phyloP scores from a whole-genome alignment of 2,888 invertebrate genomes.

The Cosmia pyralina region DNA sequence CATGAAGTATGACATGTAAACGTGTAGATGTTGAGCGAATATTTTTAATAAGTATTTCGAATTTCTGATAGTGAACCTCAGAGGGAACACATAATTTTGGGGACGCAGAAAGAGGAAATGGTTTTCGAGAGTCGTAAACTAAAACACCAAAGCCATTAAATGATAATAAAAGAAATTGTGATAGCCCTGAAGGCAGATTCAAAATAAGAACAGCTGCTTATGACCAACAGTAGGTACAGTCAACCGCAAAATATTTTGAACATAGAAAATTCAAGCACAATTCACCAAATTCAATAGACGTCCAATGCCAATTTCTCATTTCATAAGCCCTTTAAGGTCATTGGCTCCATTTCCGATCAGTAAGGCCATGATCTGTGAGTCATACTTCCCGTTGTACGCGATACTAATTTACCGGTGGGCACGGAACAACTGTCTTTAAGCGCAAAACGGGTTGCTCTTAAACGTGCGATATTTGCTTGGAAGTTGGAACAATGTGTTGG shows the following conservation, averaged over 20 bases:
- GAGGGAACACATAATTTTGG: not conserved
- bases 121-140: not conserved
- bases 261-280: not conserved
- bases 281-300: slow-evolving; percentile 5
- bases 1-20: not conserved
- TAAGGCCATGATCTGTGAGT: slow-evolving; percentile 48
- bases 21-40: not conserved
- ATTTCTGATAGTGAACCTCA: not conserved
- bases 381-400: slow-evolving; percentile 58
- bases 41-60: not conserved
- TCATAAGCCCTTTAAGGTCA: slow-evolving; percentile 55
- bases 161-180: no score
- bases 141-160: not conserved
- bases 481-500: slow-evolving; percentile 21
- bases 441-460: slow-evolving; percentile 36
- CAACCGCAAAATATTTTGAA: slow-evolving; percentile 13
- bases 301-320: slow-evolving; percentile 36
- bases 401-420: slow-evolving; percentile 58
- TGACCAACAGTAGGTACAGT: not conserved
- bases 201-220: not conserved
- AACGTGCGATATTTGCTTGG: slow-evolving; percentile 37
- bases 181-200: not conserved
- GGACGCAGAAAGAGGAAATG: not conserved
- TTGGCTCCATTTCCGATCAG: slow-evolving; percentile 54
- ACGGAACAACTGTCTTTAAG: slow-evolving; percentile 41